Percentiles rank a stretch among this genome's conserved stretches.
These are phyloP conservation scores for Neodiprion lecontei DNA, from an alignment of 1,140 invertebrate species.

Conservation along the genomic window DNA sequence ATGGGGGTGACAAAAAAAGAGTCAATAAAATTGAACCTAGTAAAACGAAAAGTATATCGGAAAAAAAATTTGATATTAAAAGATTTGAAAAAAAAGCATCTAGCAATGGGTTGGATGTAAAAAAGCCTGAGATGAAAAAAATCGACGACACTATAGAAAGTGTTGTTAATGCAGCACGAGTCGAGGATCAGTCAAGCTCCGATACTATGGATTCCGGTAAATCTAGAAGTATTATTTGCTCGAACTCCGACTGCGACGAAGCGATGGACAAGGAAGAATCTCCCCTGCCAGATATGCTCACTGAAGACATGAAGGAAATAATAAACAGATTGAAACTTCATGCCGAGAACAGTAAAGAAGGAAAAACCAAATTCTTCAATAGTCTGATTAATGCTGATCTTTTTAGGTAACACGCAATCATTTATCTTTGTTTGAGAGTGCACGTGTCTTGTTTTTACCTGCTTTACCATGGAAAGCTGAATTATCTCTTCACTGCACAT, in stretches of 20 bases:
- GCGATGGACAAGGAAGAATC: constrained; percentile 54
- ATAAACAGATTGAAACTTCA: constrained; percentile 67
- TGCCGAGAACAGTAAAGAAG: constrained; percentile 63
- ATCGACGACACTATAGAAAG: constrained; percentile 65
- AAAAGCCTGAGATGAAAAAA: constrained; percentile 49
- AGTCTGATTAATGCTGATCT: constrained; percentile 68
- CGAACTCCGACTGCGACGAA: constrained; percentile 54
- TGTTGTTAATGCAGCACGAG: constrained; percentile 61
- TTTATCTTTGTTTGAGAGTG: constrained; percentile 6
- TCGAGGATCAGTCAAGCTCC: constrained; percentile 56
- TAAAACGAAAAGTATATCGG: constrained; percentile 31
- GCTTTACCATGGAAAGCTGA: background rate
- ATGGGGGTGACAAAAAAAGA: constrained; percentile 53
- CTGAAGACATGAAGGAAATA: constrained; percentile 63
- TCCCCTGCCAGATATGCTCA: constrained; percentile 66
- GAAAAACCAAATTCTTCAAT: constrained; percentile 72
- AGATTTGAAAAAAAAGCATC: constrained; percentile 49
- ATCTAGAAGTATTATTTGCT: constrained; percentile 44
- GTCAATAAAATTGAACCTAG: constrained; percentile 35
- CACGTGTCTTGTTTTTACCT: background rate
- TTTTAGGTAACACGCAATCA: constrained; percentile 62
- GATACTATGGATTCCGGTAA: constrained; percentile 55
- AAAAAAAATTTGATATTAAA: constrained; percentile 52
- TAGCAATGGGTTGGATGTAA: constrained; percentile 47
- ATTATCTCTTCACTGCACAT: background rate